phyloP scores from a whole-genome alignment of 2,113 vertebrate genomes.

The Electrona antarctica region DNA sequence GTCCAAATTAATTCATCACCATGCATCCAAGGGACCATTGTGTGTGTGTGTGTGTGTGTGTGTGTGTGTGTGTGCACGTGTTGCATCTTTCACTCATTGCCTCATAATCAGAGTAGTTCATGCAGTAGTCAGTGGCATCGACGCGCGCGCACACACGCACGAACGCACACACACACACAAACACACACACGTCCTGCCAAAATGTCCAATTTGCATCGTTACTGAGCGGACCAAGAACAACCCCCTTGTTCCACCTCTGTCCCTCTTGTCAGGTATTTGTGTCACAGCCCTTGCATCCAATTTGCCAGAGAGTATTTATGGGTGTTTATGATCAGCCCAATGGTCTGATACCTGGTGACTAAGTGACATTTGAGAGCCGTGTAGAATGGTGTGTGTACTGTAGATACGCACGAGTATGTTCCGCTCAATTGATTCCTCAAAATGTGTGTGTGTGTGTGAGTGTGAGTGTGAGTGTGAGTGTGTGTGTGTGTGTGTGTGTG shows the following conservation, averaged over 20 bases:
- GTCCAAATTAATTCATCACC: constrained; percentile 58
- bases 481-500: no score
- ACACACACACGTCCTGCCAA: constrained; percentile 4
- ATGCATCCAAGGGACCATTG: constrained; percentile 22
- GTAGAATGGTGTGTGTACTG: constrained; percentile 11
- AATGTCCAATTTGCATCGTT: constrained; percentile 2
- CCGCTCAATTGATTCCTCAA: constrained; percentile 39
- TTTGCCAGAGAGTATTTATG: constrained; percentile 35
- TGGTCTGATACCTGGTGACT: constrained; percentile 1
- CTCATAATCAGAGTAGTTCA: constrained; percentile 26
- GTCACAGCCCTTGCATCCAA: constrained; percentile 4
- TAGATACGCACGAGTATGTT: constrained; percentile 6
- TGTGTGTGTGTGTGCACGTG: not conserved
- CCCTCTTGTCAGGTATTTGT: constrained; percentile 1
- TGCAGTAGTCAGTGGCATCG: not conserved
- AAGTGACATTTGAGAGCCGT: constrained; percentile 42
- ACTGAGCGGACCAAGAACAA: constrained; percentile 14
- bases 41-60: not conserved
- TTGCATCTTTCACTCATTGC: constrained; percentile 37
- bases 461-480: no score
- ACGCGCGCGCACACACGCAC: not conserved
- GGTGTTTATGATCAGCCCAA: constrained; percentile 27
- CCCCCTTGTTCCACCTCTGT: not conserved
- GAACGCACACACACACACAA: not conserved
- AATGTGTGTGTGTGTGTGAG: not conserved